Base-by-base conservation (phyloP, 2,888 invertebrate species). In the Nemapogon koenigi region DNA sequence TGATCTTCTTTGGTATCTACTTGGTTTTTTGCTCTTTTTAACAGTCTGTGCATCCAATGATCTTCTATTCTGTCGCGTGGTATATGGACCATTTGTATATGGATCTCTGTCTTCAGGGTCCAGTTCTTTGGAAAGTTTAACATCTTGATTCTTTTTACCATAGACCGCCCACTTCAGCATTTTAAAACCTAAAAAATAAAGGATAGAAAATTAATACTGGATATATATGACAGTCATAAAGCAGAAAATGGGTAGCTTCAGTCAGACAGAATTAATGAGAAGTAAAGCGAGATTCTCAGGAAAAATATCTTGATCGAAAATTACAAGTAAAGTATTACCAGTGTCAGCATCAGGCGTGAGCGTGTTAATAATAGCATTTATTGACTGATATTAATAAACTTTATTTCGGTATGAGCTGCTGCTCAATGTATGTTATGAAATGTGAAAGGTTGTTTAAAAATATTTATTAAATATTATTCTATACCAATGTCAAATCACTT, bases 151-250 rank as follows among this genome's bases (percentile, higher is more conserved):
- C 45, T 75, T 78, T 49, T 75, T 73, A 43, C 62, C 69, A 45
- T 75, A 75, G 8, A 83, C 82, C 37, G 83, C 80, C 85, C 85
- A 85, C 78, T 85, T 85, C 52, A 85, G 65, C 85, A 85, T 85
- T 53, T 58, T 79, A 46, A 39, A 52, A 49, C 76, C 76, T 70
- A 8, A 70, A 76, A 47, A 49, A 58, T 42, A 35, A 43, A 41
- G 39, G n/a, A n/a, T n/a, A n/a, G n/a, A n/a, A n/a, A n/a, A 47
- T n/a, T n/a, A 41, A 33, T 27, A 29, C 10, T 25, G 16, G 8
- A 19, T 18, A 16, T 13, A 31, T 11, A 11, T 16, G 7, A 30
- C 28, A 17, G 18, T 30, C 33, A 41, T 25, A 33, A 35, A 38
- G 35, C n/a, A n/a, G n/a, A n/a, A n/a, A n/a, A n/a, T n/a, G n/a